phyloP scores from a whole-genome alignment of 2,113 vertebrate species.

The Pseudopodoces humilis region DNA sequence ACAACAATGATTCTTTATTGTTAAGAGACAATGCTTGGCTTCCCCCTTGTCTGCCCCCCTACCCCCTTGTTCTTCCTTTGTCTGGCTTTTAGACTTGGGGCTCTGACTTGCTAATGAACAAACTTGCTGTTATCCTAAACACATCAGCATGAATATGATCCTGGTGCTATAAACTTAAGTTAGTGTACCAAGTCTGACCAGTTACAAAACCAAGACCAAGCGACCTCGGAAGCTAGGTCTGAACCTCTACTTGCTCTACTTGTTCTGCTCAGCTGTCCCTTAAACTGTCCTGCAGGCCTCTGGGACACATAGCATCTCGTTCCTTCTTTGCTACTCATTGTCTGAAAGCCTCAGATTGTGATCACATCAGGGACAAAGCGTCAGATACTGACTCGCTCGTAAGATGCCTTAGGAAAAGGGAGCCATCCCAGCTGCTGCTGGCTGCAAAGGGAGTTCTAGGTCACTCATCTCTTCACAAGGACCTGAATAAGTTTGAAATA shows the following conservation, averaged over 20 bases:
- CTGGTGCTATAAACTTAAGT: not conserved
- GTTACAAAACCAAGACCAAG: not conserved
- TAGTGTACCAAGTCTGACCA: not conserved
- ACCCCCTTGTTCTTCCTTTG: not conserved
- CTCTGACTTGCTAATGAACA: not conserved
- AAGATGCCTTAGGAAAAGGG: not conserved
- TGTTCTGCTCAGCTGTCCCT: not conserved
- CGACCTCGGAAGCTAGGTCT: not conserved
- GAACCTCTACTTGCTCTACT: not conserved
- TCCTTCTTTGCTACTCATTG: not conserved
- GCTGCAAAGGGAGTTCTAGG: not conserved
- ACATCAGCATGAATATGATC: not conserved
- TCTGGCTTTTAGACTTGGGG: not conserved
- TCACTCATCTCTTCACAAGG: not conserved
- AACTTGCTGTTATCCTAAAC: not conserved
- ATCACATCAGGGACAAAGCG: not conserved
- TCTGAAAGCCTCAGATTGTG: not conserved
- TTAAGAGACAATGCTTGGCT: not conserved
- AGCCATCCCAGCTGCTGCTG: not conserved
- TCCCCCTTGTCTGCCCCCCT: not conserved
- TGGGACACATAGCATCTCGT: rapidly evolving
- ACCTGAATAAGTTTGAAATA: not conserved
- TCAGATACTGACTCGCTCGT: not conserved
- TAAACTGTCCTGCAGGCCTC: not conserved
- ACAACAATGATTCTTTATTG: not conserved